Conservation (phyloP, 2,113 vertebrate species). For the Pelobates fuscus region DNA sequence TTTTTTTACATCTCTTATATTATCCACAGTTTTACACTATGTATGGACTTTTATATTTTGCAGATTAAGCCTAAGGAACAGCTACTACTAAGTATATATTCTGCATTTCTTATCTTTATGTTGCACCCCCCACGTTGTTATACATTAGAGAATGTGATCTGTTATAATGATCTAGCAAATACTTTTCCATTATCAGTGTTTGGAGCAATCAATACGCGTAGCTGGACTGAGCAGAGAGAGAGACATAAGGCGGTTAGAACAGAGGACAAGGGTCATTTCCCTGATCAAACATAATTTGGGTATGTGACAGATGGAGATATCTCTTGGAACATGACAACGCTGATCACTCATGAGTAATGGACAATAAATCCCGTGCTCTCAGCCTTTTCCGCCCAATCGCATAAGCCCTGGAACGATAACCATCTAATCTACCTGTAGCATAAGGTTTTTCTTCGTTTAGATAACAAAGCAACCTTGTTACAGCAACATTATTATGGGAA, state of each 20-base stretch:
- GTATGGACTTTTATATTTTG: too few relatives aligned
- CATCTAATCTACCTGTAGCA: neutral
- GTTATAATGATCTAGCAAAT: neutral
- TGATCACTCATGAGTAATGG: neutral
- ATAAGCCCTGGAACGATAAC: neutral
- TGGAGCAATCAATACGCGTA: conserved; percentile 14
- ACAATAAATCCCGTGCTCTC: conserved; percentile 14
- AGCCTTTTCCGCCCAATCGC: conserved; percentile 5
- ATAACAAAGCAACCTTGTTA: neutral
- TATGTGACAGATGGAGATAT: neutral
- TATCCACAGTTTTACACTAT: too few relatives aligned
- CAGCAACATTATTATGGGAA: neutral
- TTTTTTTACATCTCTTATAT: too few relatives aligned
- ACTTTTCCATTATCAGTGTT: neutral
- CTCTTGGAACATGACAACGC: neutral
- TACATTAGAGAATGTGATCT: neutral
- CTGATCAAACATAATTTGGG: neutral
- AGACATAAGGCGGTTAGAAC: neutral
- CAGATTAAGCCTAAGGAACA: too few relatives aligned
- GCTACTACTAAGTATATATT: too few relatives aligned
- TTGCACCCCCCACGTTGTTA: too few relatives aligned
- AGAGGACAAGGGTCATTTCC: conserved; percentile 55
- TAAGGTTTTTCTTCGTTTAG: neutral
- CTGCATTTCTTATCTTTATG: too few relatives aligned
- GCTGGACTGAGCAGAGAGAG: conserved; percentile 1